A percentile compares a stretch with the other conserved stretches of the same genome.
Evolutionary conservation across 2,797 vertebrate genomes (phyloP).

Genomic region (Arrhamphus sclerolepis): DNA sequence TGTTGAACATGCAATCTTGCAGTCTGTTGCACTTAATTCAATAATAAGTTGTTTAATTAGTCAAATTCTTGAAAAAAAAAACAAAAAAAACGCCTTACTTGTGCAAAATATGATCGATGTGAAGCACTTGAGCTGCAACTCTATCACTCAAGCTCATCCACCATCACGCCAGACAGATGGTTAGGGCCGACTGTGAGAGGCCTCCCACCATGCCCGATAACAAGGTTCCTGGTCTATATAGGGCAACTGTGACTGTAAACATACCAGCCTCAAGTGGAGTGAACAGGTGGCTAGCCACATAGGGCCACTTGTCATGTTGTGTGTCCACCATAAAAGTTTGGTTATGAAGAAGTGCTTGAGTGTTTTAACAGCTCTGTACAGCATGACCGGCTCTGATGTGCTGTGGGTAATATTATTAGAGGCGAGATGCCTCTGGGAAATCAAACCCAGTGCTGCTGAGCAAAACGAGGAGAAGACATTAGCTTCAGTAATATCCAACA

Average conservation of each 20-base stretch:
- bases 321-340: slow-evolving; percentile 39
- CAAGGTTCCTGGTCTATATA: slow-evolving; percentile 54
- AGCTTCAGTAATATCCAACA: slow-evolving; percentile 6
- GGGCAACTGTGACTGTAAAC: slow-evolving; percentile 49
- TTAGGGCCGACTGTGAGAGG: slow-evolving; percentile 17
- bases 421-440: slow-evolving; percentile 32
- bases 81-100: too few relatives aligned
- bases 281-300: slow-evolving; percentile 61
- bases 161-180: slow-evolving; percentile 60
- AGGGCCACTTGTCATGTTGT: slow-evolving; percentile 43
- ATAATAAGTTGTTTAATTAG: too few relatives aligned
- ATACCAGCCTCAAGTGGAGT: slow-evolving; percentile 56
- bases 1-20: too few relatives aligned
- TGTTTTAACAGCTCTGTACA: slow-evolving; percentile 12
- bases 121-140: slow-evolving; percentile 17
- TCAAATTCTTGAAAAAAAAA: too few relatives aligned
- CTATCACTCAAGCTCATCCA: slow-evolving; percentile 31
- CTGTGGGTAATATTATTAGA: slow-evolving; percentile 4
- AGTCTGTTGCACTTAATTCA: too few relatives aligned
- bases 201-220: slow-evolving; percentile 51
- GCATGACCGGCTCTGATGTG: slow-evolving; percentile 3
- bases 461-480: neutral
- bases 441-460: slow-evolving; percentile 14
- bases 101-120: slow-evolving; percentile 11
- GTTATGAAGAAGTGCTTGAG: slow-evolving; percentile 23